Conservation (phyloP, 2,113 vertebrate species). For the Chiloscyllium plagiosum region DNA sequence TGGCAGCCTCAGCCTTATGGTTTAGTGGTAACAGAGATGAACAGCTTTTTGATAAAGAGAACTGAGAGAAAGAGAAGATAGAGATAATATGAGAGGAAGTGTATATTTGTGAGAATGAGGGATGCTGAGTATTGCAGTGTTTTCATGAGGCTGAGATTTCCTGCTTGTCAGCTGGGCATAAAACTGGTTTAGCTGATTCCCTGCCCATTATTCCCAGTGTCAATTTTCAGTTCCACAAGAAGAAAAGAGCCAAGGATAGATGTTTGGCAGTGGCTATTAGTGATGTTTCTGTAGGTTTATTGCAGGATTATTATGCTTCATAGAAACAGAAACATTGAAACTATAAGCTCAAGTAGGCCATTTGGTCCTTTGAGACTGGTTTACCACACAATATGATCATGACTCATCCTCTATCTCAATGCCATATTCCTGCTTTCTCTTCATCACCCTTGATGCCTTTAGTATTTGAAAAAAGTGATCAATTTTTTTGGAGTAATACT, state of each 20-base stretch:
- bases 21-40: neutral
- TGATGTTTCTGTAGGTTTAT: neutral
- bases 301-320: neutral
- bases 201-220: too few species aligned
- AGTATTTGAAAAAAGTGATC: too few species aligned
- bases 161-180: too few species aligned
- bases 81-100: neutral
- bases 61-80: neutral
- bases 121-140: neutral
- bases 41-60: neutral
- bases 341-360: too few species aligned
- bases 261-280: neutral
- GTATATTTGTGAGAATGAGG: neutral
- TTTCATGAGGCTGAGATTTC: neutral
- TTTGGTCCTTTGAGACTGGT: too few species aligned
- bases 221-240: neutral
- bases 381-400: too few species aligned
- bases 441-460: too few species aligned
- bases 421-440: too few species aligned
- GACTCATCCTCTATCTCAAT: too few species aligned
- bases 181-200: too few species aligned
- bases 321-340: too few species aligned
- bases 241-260: neutral
- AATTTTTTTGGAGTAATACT: too few species aligned
- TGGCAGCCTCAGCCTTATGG: neutral